Conservation (phyloP, 1,140 invertebrate genomes). For the Chironomus striatipennis region DNA sequence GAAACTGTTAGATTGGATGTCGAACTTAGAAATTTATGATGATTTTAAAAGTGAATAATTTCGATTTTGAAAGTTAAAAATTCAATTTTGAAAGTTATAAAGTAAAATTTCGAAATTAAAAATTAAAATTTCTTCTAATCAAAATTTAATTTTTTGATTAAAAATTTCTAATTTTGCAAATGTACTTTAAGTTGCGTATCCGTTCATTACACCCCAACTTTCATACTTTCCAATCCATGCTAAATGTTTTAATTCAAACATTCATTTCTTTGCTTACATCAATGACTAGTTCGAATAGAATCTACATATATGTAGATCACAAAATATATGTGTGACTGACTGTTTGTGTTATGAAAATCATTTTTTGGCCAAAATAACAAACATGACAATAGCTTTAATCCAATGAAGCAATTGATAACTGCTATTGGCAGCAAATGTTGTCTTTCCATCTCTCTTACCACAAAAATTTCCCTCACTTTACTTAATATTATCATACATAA, state of each 20-base stretch:
- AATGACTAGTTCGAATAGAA: background rate
- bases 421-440: slow-evolving; percentile 1
- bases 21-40: too few relatives aligned
- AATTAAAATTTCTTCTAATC: too few relatives aligned
- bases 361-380: background rate
- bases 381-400: slow-evolving; percentile 13
- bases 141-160: too few relatives aligned
- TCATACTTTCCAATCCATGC: background rate
- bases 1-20: too few relatives aligned
- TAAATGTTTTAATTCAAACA: background rate
- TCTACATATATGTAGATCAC: background rate
- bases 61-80: too few relatives aligned
- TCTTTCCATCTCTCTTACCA: background rate
- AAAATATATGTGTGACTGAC: background rate
- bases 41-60: too few relatives aligned
- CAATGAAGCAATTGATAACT: slow-evolving; percentile 13
- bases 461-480: background rate
- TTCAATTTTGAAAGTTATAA: too few relatives aligned
- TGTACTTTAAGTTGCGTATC: too few relatives aligned
- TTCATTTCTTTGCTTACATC: background rate
- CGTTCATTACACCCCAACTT: background rate
- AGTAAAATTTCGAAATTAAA: too few relatives aligned
- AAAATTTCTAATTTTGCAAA: too few relatives aligned
- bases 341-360: slow-evolving; percentile 3
- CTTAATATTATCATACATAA: background rate